Evolutionary conservation across 2,888 invertebrate species (phyloP), one percentile per base, ranked within the genome.

Genomic region (Tetanocera ferruginea): DNA sequence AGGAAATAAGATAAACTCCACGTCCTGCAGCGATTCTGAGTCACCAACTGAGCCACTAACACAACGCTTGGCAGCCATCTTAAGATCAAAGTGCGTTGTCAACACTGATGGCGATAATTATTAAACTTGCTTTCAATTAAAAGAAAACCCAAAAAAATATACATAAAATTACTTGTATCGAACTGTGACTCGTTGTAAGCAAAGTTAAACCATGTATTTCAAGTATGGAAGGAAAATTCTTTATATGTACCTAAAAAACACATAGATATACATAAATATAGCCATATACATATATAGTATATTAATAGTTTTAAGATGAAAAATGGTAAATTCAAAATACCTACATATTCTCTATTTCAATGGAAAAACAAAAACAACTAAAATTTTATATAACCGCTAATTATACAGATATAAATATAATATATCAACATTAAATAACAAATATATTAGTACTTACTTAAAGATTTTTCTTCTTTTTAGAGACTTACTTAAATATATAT

Each of bases 1-100:
- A 89, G 89, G 89, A 67, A 90, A 90, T 77, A 90, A 88, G 81
- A 81, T 89, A 34, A 84, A 86, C 23, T 88, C 90, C 51, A 85
- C 89, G 51, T 90, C 90, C 4, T 90, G 90, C 85, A 90, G 90
- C 81, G 89, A 90, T 71, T 90, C 89, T 25, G 89, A 90, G 77
- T 90, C 89, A 8, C 89, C 89, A 74, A 90, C 89, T 76, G 89
- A 90, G 80, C 89, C 89, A 57, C 82, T 90, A 34, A 90, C 89
- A 14, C 89, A 90, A 78, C 86, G 90, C 43, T 82, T 90, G 80
- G 90, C 88, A 5, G 90, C 90, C 73, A 90, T 90, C 52, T 81
- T 90, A 52, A 86, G 87, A 51, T 89, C 89, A 69, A 90, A 90
- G 72, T 90, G 89, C 81, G 88, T 89, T 23, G 88, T 88, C 0